Base-by-base conservation (phyloP, 2,888 invertebrate genomes). In the Pasiphila rectangulata region DNA sequence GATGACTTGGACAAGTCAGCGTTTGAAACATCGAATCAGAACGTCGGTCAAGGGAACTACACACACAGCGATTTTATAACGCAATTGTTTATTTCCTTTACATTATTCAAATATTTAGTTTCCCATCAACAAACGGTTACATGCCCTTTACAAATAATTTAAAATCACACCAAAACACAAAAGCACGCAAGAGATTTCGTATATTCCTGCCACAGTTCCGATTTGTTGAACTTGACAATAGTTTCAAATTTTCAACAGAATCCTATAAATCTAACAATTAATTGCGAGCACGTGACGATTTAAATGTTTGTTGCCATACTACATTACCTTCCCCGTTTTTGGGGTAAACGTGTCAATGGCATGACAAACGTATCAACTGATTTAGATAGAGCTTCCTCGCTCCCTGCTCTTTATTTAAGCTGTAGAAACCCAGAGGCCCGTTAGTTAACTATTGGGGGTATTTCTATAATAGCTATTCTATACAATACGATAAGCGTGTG, bases 301-400 rank as follows among this genome's bases (percentile, higher is more conserved):
- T 59, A 67, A 69, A 63, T 62, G 63, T 67, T 46, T 72, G 73
- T 72, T 69, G 58, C 67, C 62, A 65, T 72, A 74, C 74, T 69
- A 73, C 75, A 79, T 79, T 79, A 76, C 64, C 56, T 59, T 57
- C 68, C 64, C 76, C 79, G 72, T 32, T 71, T 78, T 74, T 69
- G 70, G 81, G 78, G 78, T 75, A 76, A 82, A 76, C 63, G 57
- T 64, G 66, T 65, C 69, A 72, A 72, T 75, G 66, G 66, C 63
- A 61, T 67, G 58, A 57, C 51, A 46, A 56, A 62, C 51, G 50
- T 50, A 45, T 49, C 41, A 32, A 48, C 78, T 72, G 68, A 21
- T 21, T n/a, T 65, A 59, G 37, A 24, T 35, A 55, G 73, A 64
- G n/a, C 70, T 61, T 56, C 46, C 13, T 45, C 21, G 54, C 37